phyloP scores from a whole-genome alignment of 2,797 vertebrate genomes.

The Tauraco hartlaubi region DNA sequence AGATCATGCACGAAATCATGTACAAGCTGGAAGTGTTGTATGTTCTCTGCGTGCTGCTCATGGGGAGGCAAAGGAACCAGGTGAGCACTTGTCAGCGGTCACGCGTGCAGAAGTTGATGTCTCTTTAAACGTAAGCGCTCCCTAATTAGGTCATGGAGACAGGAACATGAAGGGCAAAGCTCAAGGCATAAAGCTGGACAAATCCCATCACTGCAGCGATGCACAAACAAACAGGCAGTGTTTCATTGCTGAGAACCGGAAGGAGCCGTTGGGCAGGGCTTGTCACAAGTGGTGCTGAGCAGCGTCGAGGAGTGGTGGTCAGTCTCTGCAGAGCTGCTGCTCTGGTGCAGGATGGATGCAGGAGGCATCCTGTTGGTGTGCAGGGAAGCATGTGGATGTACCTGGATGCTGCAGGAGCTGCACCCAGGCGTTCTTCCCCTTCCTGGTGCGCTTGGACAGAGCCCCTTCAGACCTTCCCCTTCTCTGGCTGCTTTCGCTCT shows the following conservation, averaged over 20 bases:
- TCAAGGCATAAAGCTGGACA: neutral
- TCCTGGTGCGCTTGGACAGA: neutral
- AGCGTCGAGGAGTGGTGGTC: neutral
- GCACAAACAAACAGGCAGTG: neutral
- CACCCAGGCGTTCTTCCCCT: accelerated
- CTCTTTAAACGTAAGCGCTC: neutral
- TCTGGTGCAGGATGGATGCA: neutral
- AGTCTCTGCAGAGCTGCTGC: neutral
- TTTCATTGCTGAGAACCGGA: neutral
- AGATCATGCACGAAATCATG: conserved; percentile 99
- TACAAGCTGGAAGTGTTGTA: conserved; percentile 99
- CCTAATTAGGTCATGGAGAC: neutral
- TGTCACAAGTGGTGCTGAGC: neutral
- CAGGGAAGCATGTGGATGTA: neutral
- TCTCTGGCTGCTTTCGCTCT: neutral
- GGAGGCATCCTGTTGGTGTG: neutral
- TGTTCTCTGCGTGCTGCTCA: conserved; percentile 95
- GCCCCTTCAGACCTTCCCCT: neutral
- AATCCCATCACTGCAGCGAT: neutral
- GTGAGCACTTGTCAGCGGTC: conserved; percentile 70
- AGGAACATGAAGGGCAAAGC: neutral
- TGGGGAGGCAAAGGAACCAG: conserved; percentile 98
- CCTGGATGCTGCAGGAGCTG: neutral
- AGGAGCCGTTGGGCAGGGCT: neutral
- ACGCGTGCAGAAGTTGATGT: accelerated